A percentile compares a stretch with the other conserved stretches of the same genome.
These are phyloP conservation scores for Amphipyra berbera DNA, from an alignment of 2,888 invertebrate genomes.

Conservation along the genomic window DNA sequence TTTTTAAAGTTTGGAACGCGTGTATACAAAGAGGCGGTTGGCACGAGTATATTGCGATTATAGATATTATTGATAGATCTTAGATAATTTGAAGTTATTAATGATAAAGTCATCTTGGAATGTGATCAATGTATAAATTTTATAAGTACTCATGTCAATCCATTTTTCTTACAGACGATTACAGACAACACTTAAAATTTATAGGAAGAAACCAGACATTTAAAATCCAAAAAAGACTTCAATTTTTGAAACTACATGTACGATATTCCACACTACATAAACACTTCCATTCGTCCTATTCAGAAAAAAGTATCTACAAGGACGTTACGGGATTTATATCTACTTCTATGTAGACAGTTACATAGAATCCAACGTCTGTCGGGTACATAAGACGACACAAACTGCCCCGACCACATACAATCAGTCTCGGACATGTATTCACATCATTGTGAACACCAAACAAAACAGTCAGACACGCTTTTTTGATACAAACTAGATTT, in stretches of 20 bases:
- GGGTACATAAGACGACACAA: slow-evolving; percentile 49
- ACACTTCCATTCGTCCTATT: neutral
- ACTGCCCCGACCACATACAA: slow-evolving; percentile 75
- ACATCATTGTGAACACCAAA: slow-evolving; percentile 70
- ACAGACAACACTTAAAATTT: no score
- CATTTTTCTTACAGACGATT: no score
- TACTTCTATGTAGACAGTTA: slow-evolving; percentile 2
- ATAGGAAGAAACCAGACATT: no score
- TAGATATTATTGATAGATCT: slow-evolving; percentile 74
- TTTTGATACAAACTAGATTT: slow-evolving; percentile 86
- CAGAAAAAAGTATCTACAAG: neutral
- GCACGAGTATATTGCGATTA: slow-evolving; percentile 67
- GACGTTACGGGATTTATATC: neutral
- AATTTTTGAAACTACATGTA: no score
- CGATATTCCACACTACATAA: neutral
- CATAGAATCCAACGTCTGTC: slow-evolving; percentile 31
- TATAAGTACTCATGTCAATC: neutral
- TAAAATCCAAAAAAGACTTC: no score
- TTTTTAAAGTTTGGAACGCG: slow-evolving; percentile 55
- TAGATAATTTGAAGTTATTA: slow-evolving; percentile 71
- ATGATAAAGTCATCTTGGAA: slow-evolving; percentile 65
- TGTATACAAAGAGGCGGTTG: slow-evolving; percentile 54
- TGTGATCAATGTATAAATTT: slow-evolving; percentile 10
- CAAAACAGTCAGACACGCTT: slow-evolving; percentile 79
- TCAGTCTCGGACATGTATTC: slow-evolving; percentile 75